Base-by-base conservation (phyloP, 2,113 vertebrate genomes). In the Sinocyclocheilus grahami region DNA sequence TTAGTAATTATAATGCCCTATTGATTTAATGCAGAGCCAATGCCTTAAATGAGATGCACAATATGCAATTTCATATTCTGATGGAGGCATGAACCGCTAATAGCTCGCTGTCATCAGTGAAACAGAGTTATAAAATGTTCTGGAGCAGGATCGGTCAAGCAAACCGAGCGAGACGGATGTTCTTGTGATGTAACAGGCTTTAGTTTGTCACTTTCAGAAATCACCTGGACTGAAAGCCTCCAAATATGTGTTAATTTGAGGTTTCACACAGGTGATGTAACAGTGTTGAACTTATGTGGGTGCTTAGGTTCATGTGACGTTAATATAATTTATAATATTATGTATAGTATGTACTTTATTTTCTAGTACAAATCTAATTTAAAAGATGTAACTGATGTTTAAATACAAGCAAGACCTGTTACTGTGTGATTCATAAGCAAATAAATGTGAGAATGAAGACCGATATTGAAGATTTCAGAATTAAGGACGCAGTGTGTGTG, bases 111-210 rank as follows among this genome's bases (percentile, higher is more conserved):
- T 63, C 78, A 77, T 77, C 24, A 55, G 48, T 20, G 27, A 55
- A 62, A 58, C 30, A 2, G 14, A 33, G 27, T 27, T 78, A 20
- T 55, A 22, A 78, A 60, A 81, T 0, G 1, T 42, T 27, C 22
- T 46, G n/a, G 39, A 65, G 12, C 37, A 16, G 37, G 58, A 46
- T 16, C 0, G 39, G 24, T 84, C 46, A 13, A 27, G 22, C 24
- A n/a, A 46, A 86, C 27, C 20, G 10, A 48, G 39, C 10, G 20
- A 24, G 42, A 69, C 4, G 55, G 63, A 85, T 85, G 74, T 81
- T 37, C 51, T 20, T 3, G 37, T 87, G 84, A 85, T 55, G 62
- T 78, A 85, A 78, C 65, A 18, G 74, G 84, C 63, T 65, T 62
- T 69, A 48, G 67, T 72, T 86, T 39, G 60, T 39, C 69, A 53